Evolutionary conservation across 2,888 invertebrate species (phyloP).

Genomic region (Deroplatys truncata): DNA sequence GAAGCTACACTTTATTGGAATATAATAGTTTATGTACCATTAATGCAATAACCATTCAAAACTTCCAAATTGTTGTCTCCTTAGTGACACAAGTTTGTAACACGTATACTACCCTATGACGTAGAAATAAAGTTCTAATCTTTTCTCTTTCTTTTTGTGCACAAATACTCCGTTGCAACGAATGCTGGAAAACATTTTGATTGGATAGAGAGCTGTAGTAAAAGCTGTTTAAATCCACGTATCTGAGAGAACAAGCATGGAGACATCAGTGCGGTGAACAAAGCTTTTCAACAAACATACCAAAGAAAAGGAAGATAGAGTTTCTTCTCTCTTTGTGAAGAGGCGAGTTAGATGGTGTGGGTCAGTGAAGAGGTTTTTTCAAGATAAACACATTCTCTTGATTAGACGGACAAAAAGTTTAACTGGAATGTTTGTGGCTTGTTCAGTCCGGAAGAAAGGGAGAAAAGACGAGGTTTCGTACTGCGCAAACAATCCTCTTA

Average conservation of each 20-base stretch:
- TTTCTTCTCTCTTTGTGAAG: not conserved
- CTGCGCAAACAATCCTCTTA: not conserved
- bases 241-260: not conserved
- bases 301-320: not conserved
- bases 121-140: no score
- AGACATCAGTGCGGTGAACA: not conserved
- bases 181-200: no score
- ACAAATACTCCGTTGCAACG: no score
- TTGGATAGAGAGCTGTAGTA: no score
- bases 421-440: not conserved
- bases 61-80: no score
- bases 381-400: not conserved
- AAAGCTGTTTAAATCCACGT: not conserved
- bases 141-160: no score
- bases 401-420: not conserved
- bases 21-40: no score
- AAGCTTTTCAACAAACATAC: no score
- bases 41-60: no score
- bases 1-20: no score
- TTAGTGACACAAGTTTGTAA: no score
- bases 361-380: not conserved
- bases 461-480: not conserved
- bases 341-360: not conserved
- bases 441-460: not conserved
- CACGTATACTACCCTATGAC: no score